Conservation (phyloP, 2,888 invertebrate genomes). For the Patella caerulea region DNA sequence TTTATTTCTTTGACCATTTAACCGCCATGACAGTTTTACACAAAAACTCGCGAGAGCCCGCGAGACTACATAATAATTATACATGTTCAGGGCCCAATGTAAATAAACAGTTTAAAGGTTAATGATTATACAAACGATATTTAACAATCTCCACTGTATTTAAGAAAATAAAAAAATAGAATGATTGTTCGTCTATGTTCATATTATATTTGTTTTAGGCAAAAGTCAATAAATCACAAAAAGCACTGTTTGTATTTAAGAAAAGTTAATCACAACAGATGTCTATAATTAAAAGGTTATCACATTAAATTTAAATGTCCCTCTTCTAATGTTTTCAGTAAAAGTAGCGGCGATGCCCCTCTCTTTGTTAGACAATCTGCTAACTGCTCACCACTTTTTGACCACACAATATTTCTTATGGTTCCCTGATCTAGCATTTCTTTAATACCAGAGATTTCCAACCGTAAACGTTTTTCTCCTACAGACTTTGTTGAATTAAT, state of each 20-base stretch:
- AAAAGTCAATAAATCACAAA: not conserved
- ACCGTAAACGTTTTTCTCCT: not conserved
- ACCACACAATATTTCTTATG: not conserved
- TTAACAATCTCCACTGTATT: conserved; percentile 10
- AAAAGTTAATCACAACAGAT: no score
- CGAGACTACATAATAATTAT: no score
- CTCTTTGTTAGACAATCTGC: not conserved
- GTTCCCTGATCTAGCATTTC: not conserved
- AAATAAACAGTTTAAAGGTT: no score
- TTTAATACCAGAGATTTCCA: conserved; percentile 8
- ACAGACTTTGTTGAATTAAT: conserved; percentile 4
- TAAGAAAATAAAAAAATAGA: not conserved
- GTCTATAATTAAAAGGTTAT: not conserved
- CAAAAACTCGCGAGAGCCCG: no score
- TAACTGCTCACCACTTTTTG: not conserved
- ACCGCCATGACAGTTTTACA: no score
- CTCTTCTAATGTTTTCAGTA: not conserved
- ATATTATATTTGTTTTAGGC: not conserved
- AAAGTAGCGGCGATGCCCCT: not conserved
- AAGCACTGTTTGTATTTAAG: no score
- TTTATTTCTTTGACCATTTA: no score
- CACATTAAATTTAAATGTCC: not conserved
- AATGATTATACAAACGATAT: no score
- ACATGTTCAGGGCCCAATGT: no score
- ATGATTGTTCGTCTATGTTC: not conserved